Percentiles rank a stretch among this genome's conserved stretches.
Evolutionary conservation across 2,797 vertebrate genomes (phyloP).

Genomic region (Crax fasciolata): DNA sequence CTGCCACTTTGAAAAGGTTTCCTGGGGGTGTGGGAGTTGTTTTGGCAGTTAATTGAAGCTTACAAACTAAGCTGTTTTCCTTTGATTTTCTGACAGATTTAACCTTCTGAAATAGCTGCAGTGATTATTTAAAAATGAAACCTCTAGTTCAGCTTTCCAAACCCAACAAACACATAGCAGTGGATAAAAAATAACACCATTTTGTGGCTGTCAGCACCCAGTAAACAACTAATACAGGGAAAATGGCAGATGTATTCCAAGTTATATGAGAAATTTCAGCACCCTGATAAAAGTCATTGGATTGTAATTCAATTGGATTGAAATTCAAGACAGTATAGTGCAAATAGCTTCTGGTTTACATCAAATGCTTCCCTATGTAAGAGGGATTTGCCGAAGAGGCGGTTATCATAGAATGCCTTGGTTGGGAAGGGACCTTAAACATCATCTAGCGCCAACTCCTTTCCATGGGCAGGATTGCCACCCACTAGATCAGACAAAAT

Average conservation of each 20-base stretch:
- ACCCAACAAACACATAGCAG: background rate
- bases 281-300: background rate
- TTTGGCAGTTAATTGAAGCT: background rate
- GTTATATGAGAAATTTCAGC: background rate
- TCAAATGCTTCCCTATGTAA: background rate
- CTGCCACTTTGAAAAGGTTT: background rate
- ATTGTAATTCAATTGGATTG: background rate
- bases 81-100: background rate
- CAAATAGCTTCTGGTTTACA: background rate
- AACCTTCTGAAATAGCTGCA: background rate
- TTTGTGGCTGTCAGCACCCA: background rate
- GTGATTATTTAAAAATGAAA: background rate
- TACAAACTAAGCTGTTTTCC: background rate
- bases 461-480: no score
- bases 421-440: no score
- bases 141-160: background rate
- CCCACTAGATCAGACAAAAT: background rate
- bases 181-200: background rate
- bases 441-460: no score
- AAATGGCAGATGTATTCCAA: background rate
- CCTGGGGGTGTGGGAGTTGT: background rate
- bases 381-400: rapidly evolving
- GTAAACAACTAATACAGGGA: background rate
- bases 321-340: background rate
- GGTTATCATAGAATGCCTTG: background rate